phyloP scores from a whole-genome alignment of 1,140 invertebrate genomes.

The Drosophila arawakana region DNA sequence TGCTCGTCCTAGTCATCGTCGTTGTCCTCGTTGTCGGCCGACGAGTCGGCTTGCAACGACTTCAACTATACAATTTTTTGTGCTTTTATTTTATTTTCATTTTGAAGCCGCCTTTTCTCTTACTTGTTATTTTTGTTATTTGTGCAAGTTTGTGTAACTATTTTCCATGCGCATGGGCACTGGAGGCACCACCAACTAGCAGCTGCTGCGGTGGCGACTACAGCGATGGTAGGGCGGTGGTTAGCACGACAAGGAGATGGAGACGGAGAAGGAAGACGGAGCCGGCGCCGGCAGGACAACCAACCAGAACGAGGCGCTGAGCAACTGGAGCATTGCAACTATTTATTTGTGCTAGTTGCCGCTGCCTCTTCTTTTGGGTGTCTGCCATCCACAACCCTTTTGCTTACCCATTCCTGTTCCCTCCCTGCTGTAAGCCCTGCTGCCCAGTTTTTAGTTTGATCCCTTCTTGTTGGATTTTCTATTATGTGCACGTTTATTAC shows the following conservation, averaged over 20 bases:
- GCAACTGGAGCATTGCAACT: slow-evolving; percentile 79
- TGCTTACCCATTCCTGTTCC: slow-evolving; percentile 9
- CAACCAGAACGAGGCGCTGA: slow-evolving; percentile 74
- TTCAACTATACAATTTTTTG: slow-evolving; percentile 19
- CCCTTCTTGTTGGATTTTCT: slow-evolving; percentile 58
- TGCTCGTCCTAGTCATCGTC: neutral
- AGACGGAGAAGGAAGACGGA: neutral
- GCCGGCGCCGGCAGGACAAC: slow-evolving; percentile 63
- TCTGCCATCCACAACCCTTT: slow-evolving; percentile 27
- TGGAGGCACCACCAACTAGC: slow-evolving; percentile 61
- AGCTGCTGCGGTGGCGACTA: slow-evolving; percentile 3
- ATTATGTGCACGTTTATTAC: slow-evolving; percentile 82
- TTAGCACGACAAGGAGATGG: slow-evolving; percentile 17
- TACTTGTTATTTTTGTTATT: neutral
- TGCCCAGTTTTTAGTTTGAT: neutral
- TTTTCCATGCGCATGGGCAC: slow-evolving; percentile 82
- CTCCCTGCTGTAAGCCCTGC: neutral
- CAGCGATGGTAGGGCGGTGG: neutral
- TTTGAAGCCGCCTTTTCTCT: slow-evolving; percentile 44
- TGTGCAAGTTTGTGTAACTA: slow-evolving; percentile 78
- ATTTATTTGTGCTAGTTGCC: slow-evolving; percentile 72
- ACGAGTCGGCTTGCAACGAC: slow-evolving; percentile 40
- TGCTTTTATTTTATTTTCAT: slow-evolving; percentile 45
- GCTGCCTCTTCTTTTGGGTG: neutral
- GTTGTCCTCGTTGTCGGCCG: slow-evolving; percentile 23